Evolutionary conservation across 92 coral and sea anemone species (phyloP).

Genomic region (Porites divaricata): DNA sequence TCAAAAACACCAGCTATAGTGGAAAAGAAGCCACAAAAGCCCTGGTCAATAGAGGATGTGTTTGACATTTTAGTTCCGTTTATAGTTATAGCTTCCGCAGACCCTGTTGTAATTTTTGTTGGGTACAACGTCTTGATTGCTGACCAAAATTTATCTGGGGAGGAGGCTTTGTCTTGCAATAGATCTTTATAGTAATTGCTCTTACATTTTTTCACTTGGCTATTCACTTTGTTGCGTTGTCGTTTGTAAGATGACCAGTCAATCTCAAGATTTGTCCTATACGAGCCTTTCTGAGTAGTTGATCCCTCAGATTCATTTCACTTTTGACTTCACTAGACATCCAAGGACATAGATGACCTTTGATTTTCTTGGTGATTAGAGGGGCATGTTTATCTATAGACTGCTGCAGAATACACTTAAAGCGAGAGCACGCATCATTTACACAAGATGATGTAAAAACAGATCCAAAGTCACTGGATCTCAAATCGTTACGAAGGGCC

Average conservation of each 20-base stretch:
- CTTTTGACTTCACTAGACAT: too few relatives aligned
- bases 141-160: neutral
- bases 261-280: slow-evolving; percentile 12
- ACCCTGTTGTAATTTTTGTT: too few relatives aligned
- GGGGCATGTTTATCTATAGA: slow-evolving; percentile 40
- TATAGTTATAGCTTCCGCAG: too few relatives aligned
- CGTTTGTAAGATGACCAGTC: slow-evolving; percentile 35
- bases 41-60: too few relatives aligned
- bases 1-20: slow-evolving; percentile 5
- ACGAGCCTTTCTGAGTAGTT: neutral
- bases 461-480: too few relatives aligned
- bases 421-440: slow-evolving; percentile 44
- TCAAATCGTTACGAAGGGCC: too few relatives aligned
- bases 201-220: slow-evolving; percentile 2
- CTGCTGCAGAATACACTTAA: slow-evolving; percentile 29
- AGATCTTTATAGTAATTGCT: neutral
- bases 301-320: too few relatives aligned
- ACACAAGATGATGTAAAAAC: neutral
- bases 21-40: neutral
- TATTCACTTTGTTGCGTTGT: neutral
- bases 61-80: too few relatives aligned
- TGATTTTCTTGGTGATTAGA: neutral
- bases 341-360: neutral
- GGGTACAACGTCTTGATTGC: neutral
- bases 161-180: neutral